A percentile compares a stretch with the other conserved stretches of the same genome.
Evolutionary conservation across 2,888 invertebrate species (phyloP).

Genomic region (Uloborus plumipes): DNA sequence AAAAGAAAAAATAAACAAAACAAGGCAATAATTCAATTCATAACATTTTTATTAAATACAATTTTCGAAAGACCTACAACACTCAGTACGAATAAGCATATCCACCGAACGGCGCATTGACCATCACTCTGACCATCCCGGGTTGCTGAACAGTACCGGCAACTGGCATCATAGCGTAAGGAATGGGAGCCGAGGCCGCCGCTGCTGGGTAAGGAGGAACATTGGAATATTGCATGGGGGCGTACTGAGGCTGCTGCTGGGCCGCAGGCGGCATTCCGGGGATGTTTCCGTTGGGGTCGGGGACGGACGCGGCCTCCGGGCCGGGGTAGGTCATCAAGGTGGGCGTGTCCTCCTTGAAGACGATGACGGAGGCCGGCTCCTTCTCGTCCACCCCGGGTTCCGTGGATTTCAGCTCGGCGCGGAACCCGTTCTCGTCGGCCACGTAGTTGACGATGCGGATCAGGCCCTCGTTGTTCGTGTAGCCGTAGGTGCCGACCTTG

Average conservation of each 20-base stretch:
- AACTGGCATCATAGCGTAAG: not conserved
- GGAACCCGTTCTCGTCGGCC: slow-evolving; percentile 65
- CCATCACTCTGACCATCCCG: slow-evolving; percentile 10
- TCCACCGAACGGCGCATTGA: slow-evolving; percentile 26
- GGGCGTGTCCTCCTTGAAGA: slow-evolving; percentile 61
- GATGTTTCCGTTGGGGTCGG: slow-evolving; percentile 42
- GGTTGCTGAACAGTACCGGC: not conserved
- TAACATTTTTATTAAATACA: too few relatives aligned
- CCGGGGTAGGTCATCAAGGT: slow-evolving; percentile 62
- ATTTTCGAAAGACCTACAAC: too few relatives aligned
- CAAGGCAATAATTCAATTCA: too few relatives aligned
- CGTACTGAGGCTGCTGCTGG: too few relatives aligned
- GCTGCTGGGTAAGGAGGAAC: not conserved
- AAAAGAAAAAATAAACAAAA: too few relatives aligned
- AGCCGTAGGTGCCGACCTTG: slow-evolving; percentile 63
- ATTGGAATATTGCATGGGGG: not conserved
- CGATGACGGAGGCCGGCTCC: slow-evolving; percentile 56
- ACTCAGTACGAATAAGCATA: slow-evolving; percentile 22
- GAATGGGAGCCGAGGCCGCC: not conserved
- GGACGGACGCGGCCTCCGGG: slow-evolving; percentile 49
- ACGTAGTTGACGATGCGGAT: slow-evolving; percentile 65
- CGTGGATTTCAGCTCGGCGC: slow-evolving; percentile 62
- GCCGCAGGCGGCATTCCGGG: slow-evolving; percentile 30
- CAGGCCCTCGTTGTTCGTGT: slow-evolving; percentile 64
- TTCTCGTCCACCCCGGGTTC: slow-evolving; percentile 51